A percentile compares a stretch with the other conserved stretches of the same genome.
phyloP scores from a whole-genome alignment of 2,113 vertebrate species.

The Gracilinanus agilis region DNA sequence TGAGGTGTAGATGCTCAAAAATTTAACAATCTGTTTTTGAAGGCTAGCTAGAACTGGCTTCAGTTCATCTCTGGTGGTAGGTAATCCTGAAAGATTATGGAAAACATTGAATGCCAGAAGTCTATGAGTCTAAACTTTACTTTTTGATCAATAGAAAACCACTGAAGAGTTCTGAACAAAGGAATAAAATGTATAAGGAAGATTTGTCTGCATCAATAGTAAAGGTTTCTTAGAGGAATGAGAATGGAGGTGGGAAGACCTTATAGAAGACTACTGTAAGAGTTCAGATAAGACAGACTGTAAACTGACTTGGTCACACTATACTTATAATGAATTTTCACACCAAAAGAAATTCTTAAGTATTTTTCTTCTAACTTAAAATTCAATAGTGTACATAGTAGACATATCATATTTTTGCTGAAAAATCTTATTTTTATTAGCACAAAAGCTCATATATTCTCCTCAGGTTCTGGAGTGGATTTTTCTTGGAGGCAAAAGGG shows the following conservation, averaged over 20 bases:
- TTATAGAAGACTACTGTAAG: not conserved
- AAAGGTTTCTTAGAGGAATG: not conserved
- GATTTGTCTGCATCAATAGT: not conserved
- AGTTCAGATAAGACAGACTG: not conserved
- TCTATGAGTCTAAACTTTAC: not conserved
- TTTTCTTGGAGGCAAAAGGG: constrained; percentile 15
- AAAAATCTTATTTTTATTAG: too few relatives aligned
- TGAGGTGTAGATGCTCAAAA: not conserved
- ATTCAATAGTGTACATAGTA: constrained; percentile 6
- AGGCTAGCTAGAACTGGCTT: not conserved
- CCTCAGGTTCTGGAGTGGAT: constrained; percentile 7
- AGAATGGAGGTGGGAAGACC: not conserved
- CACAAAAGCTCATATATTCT: not conserved
- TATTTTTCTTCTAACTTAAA: constrained; percentile 42
- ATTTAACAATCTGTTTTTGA: not conserved
- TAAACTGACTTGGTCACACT: not conserved
- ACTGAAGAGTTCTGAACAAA: not conserved
- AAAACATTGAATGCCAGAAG: not conserved
- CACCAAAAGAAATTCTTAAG: constrained; percentile 3
- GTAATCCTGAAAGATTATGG: not conserved
- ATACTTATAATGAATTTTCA: not conserved
- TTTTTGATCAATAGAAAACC: not conserved
- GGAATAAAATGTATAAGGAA: not conserved
- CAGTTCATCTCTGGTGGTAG: not conserved
- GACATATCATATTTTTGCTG: too few relatives aligned